phyloP scores from a whole-genome alignment of 2,113 vertebrate genomes.

The Chlamydotis undulata region DNA sequence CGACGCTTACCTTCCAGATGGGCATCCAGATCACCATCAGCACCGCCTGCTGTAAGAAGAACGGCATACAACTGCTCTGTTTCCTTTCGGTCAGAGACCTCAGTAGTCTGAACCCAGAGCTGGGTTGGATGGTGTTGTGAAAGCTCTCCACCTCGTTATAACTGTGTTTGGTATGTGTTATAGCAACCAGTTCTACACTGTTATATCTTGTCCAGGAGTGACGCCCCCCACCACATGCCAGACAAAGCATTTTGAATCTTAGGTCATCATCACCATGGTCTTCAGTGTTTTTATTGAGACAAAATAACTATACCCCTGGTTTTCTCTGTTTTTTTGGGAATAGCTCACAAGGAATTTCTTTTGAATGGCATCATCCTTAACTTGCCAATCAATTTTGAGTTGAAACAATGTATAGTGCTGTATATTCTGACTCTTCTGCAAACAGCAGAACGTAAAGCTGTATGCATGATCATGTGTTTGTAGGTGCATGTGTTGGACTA shows the following conservation, averaged over 20 bases:
- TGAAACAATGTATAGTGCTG: constrained; percentile 77
- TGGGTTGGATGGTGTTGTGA: background rate
- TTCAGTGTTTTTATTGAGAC: constrained; percentile 84
- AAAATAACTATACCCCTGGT: constrained; percentile 55
- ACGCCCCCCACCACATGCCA: background rate
- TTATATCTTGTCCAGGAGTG: constrained; percentile 41
- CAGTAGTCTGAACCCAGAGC: constrained; percentile 76
- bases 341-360: constrained; percentile 53
- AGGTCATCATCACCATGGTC: constrained; percentile 75
- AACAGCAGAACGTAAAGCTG: constrained; percentile 74
- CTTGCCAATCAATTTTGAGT: constrained; percentile 63
- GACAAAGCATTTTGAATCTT: constrained; percentile 54
- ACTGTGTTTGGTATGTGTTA: constrained; percentile 37
- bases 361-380: constrained; percentile 62
- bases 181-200: constrained; percentile 35
- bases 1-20: constrained; percentile 91
- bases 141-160: background rate
- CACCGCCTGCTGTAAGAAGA: constrained; percentile 73
- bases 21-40: constrained; percentile 84
- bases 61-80: constrained; percentile 68
- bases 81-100: constrained; percentile 80
- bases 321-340: constrained; percentile 64
- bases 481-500: constrained; percentile 79
- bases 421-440: constrained; percentile 81
- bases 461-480: constrained; percentile 79